Percentiles rank a stretch among this genome's conserved stretches.
Evolutionary conservation across 2,113 vertebrate genomes (phyloP).

Genomic region (Trematomus loennbergii): DNA sequence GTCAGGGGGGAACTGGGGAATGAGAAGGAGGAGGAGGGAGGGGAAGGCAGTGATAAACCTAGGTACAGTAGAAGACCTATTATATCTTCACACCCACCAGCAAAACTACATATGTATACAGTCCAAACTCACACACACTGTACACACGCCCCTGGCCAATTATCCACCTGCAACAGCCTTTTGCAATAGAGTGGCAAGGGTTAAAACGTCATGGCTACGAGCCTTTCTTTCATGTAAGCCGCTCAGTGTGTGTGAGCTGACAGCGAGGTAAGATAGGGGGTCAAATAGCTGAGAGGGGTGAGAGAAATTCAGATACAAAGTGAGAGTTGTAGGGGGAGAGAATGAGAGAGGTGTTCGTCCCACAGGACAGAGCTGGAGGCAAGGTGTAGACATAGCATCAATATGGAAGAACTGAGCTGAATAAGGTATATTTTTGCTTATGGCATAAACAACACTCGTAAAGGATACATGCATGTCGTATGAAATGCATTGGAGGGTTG

Average conservation of each 20-base stretch:
- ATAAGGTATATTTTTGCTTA: constrained; percentile 29
- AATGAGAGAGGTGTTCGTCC: constrained; percentile 54
- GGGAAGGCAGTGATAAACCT: constrained; percentile 20
- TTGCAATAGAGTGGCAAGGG: constrained; percentile 74
- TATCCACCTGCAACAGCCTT: constrained; percentile 60
- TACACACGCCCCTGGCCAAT: constrained; percentile 52
- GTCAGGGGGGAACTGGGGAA: constrained; percentile 39
- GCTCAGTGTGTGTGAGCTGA: constrained; percentile 61
- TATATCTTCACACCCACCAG: constrained; percentile 58
- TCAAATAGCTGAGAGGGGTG: constrained; percentile 60
- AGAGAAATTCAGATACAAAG: constrained; percentile 65
- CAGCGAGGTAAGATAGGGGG: constrained; percentile 63
- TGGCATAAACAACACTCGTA: constrained; percentile 47
- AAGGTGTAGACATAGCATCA: constrained; percentile 48
- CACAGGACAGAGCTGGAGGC: constrained; percentile 63
- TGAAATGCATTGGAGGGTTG: constrained; percentile 14
- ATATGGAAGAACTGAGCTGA: constrained; percentile 33
- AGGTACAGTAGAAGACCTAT: constrained; percentile 48
- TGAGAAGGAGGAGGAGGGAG: constrained; percentile 7
- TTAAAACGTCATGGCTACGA: constrained; percentile 78
- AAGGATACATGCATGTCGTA: constrained; percentile 12
- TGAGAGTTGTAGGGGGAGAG: constrained; percentile 48
- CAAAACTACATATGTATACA: constrained; percentile 40
- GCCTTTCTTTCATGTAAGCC: constrained; percentile 79
- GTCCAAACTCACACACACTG: constrained; percentile 35